These are phyloP conservation scores for Megalurothrips usitatus DNA, from an alignment of 2,888 invertebrate genomes.

Conservation along the genomic window DNA sequence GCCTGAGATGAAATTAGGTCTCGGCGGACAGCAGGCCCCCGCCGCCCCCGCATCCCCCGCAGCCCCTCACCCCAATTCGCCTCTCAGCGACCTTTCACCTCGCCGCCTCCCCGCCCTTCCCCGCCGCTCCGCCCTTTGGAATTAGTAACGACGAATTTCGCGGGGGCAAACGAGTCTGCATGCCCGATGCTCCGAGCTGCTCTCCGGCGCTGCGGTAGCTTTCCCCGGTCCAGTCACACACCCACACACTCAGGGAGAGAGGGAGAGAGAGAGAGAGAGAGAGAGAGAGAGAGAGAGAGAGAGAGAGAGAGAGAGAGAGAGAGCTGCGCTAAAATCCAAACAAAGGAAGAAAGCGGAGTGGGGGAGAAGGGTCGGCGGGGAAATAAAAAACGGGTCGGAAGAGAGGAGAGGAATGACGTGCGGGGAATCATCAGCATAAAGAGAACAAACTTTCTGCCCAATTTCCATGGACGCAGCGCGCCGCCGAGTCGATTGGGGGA, in stretches of 20 bases:
- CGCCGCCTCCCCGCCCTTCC: too few species aligned
- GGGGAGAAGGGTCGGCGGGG: too few species aligned
- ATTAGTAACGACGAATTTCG: too few species aligned
- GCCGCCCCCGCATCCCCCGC: not conserved
- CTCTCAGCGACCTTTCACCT: not conserved
- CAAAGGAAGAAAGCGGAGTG: not conserved
- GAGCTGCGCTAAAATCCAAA: too few species aligned
- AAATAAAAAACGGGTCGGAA: not conserved
- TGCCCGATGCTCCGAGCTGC: too few species aligned
- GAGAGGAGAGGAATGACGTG: not conserved
- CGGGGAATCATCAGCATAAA: conserved; percentile 11
- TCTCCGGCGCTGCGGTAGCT: too few species aligned
- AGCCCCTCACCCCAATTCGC: not conserved
- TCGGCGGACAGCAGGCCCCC: not conserved
- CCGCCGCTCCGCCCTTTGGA: too few species aligned
- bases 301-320: not conserved
- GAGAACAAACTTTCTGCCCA: conserved; percentile 11
- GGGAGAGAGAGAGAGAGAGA: too few species aligned
- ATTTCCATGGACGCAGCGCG: not conserved
- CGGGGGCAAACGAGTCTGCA: too few species aligned
- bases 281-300: not conserved
- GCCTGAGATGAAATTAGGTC: conserved; percentile 3
- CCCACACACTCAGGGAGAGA: too few species aligned
- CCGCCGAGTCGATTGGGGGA: not conserved
- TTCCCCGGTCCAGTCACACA: too few species aligned